phyloP scores from a whole-genome alignment of 2,797 vertebrate genomes.

The Alca torda region DNA sequence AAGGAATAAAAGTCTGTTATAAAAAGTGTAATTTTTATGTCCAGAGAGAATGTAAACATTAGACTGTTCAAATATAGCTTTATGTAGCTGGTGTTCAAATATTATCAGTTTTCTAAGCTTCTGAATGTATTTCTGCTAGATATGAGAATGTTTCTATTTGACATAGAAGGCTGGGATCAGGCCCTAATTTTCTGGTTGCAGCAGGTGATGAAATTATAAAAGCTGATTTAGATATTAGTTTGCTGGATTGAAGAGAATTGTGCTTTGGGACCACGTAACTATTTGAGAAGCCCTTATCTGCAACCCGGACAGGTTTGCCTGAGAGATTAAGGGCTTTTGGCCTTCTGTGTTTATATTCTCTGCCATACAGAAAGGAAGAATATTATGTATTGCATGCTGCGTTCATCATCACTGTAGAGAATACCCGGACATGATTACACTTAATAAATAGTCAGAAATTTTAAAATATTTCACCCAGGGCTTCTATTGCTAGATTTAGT shows the following conservation, averaged over 20 bases:
- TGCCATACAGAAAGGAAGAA: background rate
- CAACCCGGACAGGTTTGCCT: background rate
- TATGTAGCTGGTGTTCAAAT: background rate
- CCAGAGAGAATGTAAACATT: background rate
- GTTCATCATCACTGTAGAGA: background rate
- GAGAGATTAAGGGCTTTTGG: background rate
- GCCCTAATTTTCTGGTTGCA: background rate
- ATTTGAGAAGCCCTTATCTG: background rate
- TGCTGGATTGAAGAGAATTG: background rate
- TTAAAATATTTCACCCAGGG: background rate
- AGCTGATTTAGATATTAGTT: background rate
- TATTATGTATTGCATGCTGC: background rate
- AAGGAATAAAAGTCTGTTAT: background rate
- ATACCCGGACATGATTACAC: background rate
- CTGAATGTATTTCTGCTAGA: background rate
- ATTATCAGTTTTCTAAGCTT: background rate
- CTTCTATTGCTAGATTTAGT: background rate
- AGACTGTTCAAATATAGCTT: background rate
- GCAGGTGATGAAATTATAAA: background rate
- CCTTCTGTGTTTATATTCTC: background rate
- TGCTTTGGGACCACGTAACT: background rate
- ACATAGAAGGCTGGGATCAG: background rate
- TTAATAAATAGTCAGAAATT: background rate
- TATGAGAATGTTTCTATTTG: background rate
- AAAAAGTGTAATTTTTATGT: background rate